Conservation (phyloP, 2,888 invertebrate species). For the Diachrysia chrysitis region DNA sequence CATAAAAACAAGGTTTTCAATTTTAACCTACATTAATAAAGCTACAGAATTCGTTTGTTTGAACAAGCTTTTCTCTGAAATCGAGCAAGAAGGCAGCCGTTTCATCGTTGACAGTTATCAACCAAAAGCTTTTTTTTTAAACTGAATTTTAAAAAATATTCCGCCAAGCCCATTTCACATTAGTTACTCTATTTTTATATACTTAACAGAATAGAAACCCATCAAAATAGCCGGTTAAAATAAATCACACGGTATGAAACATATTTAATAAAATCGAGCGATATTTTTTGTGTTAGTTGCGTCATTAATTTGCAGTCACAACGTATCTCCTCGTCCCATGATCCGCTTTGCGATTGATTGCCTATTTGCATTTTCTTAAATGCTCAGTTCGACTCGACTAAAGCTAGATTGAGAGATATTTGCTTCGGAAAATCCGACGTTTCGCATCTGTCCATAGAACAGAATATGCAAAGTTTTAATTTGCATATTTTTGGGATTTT, state of each 20-base stretch:
- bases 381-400: constrained; percentile 29
- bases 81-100: no score
- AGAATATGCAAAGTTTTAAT: background rate
- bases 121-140: no score
- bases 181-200: no score
- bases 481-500: background rate
- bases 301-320: constrained; percentile 18
- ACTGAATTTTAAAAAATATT: no score
- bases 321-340: constrained; percentile 7
- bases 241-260: background rate
- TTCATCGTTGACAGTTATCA: no score
- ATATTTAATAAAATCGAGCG: background rate
- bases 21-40: no score
- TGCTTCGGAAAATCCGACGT: constrained; percentile 26
- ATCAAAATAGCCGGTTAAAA: background rate
- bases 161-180: no score
- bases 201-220: no score
- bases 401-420: constrained; percentile 44
- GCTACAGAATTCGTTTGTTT: no score
- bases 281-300: background rate
- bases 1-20: no score
- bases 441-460: background rate
- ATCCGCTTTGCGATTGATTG: constrained; percentile 36
- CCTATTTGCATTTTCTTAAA: constrained; percentile 53
- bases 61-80: no score